Evolutionary conservation across 2,888 invertebrate species (phyloP), one percentile per base, ranked within the genome.

Genomic region (Drosophila phalerata): DNA sequence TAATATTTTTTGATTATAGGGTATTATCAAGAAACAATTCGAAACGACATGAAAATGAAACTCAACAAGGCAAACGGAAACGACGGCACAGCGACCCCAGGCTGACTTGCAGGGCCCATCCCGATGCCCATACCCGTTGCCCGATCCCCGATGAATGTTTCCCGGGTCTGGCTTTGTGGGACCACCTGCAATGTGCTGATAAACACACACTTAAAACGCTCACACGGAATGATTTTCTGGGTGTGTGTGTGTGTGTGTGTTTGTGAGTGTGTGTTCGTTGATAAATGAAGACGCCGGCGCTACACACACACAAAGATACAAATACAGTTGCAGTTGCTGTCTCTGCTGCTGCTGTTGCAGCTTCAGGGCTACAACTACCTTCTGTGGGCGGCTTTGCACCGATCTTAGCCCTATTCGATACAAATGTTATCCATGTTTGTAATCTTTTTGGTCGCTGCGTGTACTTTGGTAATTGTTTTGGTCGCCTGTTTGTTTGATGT

Each of bases 131-230:
- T 30, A 13, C 25, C 30, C 53, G 40, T 8, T 40, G 32, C 53
- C 28, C 55, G 42, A n/a, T 55, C 19, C 17, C 19, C 51, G 51
- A 5, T 32, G 52, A 11, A 10, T 38, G 52, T 5, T 68, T 52
- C 56, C 42, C 49, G 55, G 56, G 43, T 28, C 58, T 61, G 52
- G 64, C 70, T 69, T 65, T 66, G 69, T 78, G 73, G 73, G 85
- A 85, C 85, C 85, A 85, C 85, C 85, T 89, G 85, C 85, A 85
- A 85, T 77, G 85, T 77, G 85, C 89, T 81, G 88, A 89, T 87
- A 87, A 89, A 87, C 81, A 77, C 67, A 76, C 69, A 63, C 58
- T 11, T 40, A 67, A n/a, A 57, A 49, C 9, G 32, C n/a, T 47
- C 17, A 38, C 48, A 61, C 48, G 48, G 43, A 58, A 55, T 17